Evolutionary conservation across 2,888 invertebrate genomes (phyloP), one percentile per base, ranked within the genome.

Genomic region (Brachynemurus nebulosus): DNA sequence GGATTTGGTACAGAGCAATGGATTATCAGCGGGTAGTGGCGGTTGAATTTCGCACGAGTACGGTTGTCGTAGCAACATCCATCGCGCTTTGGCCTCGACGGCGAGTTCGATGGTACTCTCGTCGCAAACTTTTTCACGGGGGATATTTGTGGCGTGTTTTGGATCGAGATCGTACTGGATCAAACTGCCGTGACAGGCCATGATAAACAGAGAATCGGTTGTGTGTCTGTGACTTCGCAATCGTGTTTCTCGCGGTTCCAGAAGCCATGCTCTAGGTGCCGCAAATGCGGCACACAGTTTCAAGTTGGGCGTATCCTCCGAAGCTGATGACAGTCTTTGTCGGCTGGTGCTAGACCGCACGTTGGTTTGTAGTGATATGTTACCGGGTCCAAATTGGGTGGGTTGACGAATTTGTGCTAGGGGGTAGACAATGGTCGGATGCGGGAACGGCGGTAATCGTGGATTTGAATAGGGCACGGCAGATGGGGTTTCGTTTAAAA

Each of bases 81-180:
- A 96, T 65, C 92, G 90, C 14, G 89, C 86, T 57, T 83, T 80
- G 1, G 89, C 82, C 58, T 83, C 82, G 47, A 90, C 88, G 40
- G 80, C 78, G 55, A 95, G 62, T 60, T 93, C 92, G 50, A 91
- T 84, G 11, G 80, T 74, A 0, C 88, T 81, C 57, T 90, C 89
- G 64, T 90, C 88, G 61, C 85, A 83, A 45, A 85, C 72, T 64
- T 85, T 85, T 65, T 89, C 88, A 63, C 85, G 86, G 45, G 85
- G 80, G 53, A 84, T 68, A 55, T 73, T 70, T 44, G 75, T 62
- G 46, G 72, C 66, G 53, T 76, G 74, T 55, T 75, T 76, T 1
- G 88, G 90, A 54, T 91, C 86, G 57, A 95, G 70, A 59, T 86
- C 78, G 55, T 95, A 88, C 60, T 95, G 91, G 48, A 90, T 74